Conservation (phyloP, 2,113 vertebrate species). For the Lates calcarifer region DNA sequence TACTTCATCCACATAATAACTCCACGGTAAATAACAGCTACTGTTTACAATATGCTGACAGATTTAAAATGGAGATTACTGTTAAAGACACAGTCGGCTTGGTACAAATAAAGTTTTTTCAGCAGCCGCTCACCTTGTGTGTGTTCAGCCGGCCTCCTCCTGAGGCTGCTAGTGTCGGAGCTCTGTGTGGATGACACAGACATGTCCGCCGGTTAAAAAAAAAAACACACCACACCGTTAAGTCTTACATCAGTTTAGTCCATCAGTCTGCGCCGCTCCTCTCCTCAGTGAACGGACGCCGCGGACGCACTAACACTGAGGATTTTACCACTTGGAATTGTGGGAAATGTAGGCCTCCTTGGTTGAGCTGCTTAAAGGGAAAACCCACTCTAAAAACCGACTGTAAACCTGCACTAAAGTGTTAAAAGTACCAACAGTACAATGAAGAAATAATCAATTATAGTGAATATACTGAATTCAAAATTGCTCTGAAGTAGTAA, state of each 20-base stretch:
- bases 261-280: background rate
- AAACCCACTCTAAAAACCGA: background rate
- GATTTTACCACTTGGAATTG: constrained; percentile 32
- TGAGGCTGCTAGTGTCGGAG: constrained; percentile 56
- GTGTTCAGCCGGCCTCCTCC: constrained; percentile 63
- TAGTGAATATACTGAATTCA: no score
- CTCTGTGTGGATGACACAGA: constrained; percentile 37
- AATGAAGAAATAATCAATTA: no score
- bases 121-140: constrained; percentile 60
- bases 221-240: background rate
- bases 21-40: background rate
- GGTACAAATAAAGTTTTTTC: constrained; percentile 49
- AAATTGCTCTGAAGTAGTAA: no score
- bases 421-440: no score
- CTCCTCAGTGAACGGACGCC: background rate
- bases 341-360: constrained; percentile 73
- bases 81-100: background rate
- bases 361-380: background rate
- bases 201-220: constrained; percentile 33
- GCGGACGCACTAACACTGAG: constrained; percentile 16
- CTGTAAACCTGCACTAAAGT: background rate
- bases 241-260: background rate
- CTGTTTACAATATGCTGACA: background rate
- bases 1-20: background rate
- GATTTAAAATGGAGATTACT: constrained; percentile 29